A percentile compares a stretch with the other conserved stretches of the same genome.
Evolutionary conservation across 2,797 vertebrate species (phyloP).

Genomic region (Syngnathus acus): DNA sequence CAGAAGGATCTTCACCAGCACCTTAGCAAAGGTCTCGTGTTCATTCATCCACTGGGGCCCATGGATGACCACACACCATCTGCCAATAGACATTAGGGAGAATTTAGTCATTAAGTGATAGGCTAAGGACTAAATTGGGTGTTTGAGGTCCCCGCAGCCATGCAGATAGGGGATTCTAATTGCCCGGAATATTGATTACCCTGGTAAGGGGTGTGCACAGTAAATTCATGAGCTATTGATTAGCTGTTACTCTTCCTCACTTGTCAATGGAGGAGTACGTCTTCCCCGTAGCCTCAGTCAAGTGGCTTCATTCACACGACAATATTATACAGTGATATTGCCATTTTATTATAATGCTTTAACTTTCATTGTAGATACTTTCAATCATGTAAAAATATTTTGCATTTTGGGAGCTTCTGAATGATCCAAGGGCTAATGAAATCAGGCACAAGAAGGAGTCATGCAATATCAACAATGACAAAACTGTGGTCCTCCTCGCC

Average conservation of each 20-base stretch:
- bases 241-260: conserved; percentile 73
- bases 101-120: conserved; percentile 83
- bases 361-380: too few species aligned
- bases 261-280: conserved; percentile 60
- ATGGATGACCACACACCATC: conserved; percentile 55
- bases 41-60: conserved; percentile 58
- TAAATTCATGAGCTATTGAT: conserved; percentile 75
- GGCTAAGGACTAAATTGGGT: conserved; percentile 80
- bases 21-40: conserved; percentile 72
- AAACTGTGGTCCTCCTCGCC: neutral
- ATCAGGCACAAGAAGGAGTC: neutral
- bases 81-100: conserved; percentile 77
- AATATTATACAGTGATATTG: neutral
- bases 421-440: neutral
- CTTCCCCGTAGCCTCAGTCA: neutral
- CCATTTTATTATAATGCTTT: neutral
- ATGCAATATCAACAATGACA: neutral
- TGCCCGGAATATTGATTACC: conserved; percentile 79
- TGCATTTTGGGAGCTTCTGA: neutral
- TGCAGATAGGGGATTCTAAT: conserved; percentile 83
- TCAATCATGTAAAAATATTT: neutral
- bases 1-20: conserved; percentile 61
- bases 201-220: conserved; percentile 55
- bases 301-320: neutral
- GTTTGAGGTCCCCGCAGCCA: conserved; percentile 76